These are phyloP conservation scores for Cheirogaleus major DNA, from an alignment of 2,797 vertebrate species.

Conservation along the genomic window DNA sequence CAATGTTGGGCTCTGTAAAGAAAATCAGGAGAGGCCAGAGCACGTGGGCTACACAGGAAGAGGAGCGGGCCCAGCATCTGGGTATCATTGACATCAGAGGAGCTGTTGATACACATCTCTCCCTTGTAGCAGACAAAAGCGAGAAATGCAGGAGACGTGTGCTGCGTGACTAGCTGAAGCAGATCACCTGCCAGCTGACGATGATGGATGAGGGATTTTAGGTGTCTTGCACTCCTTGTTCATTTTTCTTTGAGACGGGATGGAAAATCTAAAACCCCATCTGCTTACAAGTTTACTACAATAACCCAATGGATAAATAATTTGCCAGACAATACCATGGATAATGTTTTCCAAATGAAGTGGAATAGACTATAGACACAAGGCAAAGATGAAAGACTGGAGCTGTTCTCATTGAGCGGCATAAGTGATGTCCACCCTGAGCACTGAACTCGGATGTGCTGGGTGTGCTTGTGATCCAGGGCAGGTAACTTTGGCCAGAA, in stretches of 20 bases:
- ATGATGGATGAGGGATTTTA: slow-evolving; percentile 12
- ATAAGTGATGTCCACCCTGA: background rate
- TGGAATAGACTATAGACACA: background rate
- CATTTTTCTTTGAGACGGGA: slow-evolving; percentile 72
- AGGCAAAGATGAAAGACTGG: slow-evolving; percentile 2
- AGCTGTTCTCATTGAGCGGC: background rate
- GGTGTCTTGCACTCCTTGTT: slow-evolving; percentile 10
- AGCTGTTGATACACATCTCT: background rate
- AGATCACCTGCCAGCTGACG: background rate
- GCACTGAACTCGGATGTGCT: background rate
- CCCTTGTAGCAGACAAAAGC: background rate
- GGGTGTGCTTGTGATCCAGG: background rate
- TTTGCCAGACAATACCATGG: slow-evolving; percentile 40
- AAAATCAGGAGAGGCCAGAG: background rate
- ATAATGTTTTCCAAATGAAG: slow-evolving; percentile 54
- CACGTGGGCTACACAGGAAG: background rate
- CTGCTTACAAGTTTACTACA: slow-evolving; percentile 61
- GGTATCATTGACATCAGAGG: background rate
- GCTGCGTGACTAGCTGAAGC: background rate
- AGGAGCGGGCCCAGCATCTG: background rate
- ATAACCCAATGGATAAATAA: slow-evolving; percentile 56
- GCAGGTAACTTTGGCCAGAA: background rate
- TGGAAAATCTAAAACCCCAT: slow-evolving; percentile 69
- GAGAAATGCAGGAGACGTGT: background rate
- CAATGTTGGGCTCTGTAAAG: background rate